phyloP scores from a whole-genome alignment of 2,888 invertebrate genomes.

The Chaetogeoica ovagalla region DNA sequence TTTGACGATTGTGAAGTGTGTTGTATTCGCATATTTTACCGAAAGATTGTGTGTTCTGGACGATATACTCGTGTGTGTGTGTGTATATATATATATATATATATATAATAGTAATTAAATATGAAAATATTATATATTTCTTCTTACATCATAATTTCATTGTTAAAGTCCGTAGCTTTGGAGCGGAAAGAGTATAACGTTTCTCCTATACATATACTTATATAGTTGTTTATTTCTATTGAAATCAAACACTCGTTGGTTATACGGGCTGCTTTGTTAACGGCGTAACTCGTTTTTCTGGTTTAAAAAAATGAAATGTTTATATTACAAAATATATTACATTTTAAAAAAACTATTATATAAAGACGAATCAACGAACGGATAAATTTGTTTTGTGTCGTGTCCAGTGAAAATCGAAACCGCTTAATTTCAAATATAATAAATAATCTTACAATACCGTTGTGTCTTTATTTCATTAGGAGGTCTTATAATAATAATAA shows the following conservation, averaged over 20 bases:
- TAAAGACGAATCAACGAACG: neutral
- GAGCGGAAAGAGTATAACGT: constrained; percentile 1
- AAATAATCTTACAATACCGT: too few relatives aligned
- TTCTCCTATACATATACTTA: neutral
- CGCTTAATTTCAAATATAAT: neutral
- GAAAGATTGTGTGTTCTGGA: neutral
- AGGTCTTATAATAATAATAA: too few relatives aligned
- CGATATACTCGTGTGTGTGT: too few relatives aligned
- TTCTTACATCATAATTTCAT: neutral
- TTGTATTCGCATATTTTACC: too few relatives aligned
- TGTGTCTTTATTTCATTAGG: too few relatives aligned
- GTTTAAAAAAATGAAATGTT: neutral
- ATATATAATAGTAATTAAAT: neutral
- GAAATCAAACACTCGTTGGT: neutral
- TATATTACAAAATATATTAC: neutral
- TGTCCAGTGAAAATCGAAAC: neutral
- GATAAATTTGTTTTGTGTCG: neutral
- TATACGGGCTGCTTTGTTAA: neutral
- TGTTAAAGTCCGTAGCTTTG: neutral
- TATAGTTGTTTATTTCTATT: neutral
- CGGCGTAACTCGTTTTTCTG: constrained; percentile 4
- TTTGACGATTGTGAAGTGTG: too few relatives aligned
- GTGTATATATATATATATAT: neutral
- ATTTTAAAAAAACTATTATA: neutral
- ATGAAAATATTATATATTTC: neutral